Evolutionary conservation across 2,888 invertebrate genomes (phyloP), one percentile per base, ranked within the genome.

Genomic region (Metacarcinus magister): DNA sequence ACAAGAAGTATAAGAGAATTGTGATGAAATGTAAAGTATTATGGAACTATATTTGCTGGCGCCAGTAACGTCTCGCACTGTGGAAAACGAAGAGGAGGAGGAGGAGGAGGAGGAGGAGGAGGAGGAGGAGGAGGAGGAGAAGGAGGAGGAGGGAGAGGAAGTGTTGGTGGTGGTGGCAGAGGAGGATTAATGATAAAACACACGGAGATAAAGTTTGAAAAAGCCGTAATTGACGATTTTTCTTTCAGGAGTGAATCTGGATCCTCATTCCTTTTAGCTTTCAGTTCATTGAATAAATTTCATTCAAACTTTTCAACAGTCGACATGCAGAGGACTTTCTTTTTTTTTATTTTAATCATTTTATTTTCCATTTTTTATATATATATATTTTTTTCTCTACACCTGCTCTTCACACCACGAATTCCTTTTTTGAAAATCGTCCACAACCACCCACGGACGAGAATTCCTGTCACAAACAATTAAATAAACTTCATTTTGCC

Each of bases 241-340:
- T 82, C 82, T 82, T 82, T 32, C 82, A 19, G 82, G 82, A 28
- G 82, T 32, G 8, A 82, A 82, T 82, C 32, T 13, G 32, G 32
- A 28, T 1, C 82, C 32, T 82, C 82, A 82, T 82, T 82, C 32
- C 82, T 82, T 32, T 82, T 82, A 2, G 32, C 28, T 82, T 82
- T 13, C 82, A 82, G 32, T 82, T 82, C 82, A 82, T 82, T 32
- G 82, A 82, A 82, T 82, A 82, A 82, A 82, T 82, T 82, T 82
- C 82, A 28, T 28, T 10, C 82, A 28, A 82, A 32, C 32, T 82
- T 82, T 82, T 82, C 32, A 82, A 32, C 82, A 32, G 28, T 32
- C 13, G 82, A 82, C 82, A 28, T 28, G 28, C 23, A n/a, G 75
- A n/a, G 75, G 75, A 16, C 8, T n/a, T 75, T 75, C 2, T 13